These are phyloP conservation scores for Scaptomyza cyrtandrae DNA, from an alignment of 2,888 invertebrate genomes.

Conservation along the genomic window DNA sequence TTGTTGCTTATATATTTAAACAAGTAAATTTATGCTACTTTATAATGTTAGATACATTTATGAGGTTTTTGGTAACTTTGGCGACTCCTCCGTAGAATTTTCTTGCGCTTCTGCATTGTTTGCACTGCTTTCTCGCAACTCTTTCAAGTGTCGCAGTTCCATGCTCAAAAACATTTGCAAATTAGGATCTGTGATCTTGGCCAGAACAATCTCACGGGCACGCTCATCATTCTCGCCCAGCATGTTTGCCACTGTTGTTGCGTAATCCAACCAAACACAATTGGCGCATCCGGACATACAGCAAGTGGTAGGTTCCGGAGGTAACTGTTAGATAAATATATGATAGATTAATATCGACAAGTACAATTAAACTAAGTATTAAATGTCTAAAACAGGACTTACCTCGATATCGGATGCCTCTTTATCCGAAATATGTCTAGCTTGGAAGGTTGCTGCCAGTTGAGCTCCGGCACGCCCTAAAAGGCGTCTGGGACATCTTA, in stretches of 20 bases:
- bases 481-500: constrained; percentile 57
- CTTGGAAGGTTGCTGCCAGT: constrained; percentile 33
- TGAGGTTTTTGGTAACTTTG: constrained; percentile 33
- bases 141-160: constrained; percentile 87
- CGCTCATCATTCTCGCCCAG: constrained; percentile 89
- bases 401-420: constrained; percentile 66
- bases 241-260: constrained; percentile 89
- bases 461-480: constrained; percentile 42
- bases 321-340: constrained; percentile 68
- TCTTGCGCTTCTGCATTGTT: constrained; percentile 8
- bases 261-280: constrained; percentile 97
- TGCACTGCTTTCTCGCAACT: neutral
- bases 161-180: constrained; percentile 92
- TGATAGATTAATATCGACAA: too few species aligned
- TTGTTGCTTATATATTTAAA: constrained; percentile 2
- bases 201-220: constrained; percentile 89
- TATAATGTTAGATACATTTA: constrained; percentile 9
- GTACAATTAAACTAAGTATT: neutral
- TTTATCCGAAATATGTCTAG: constrained; percentile 46
- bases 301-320: constrained; percentile 90
- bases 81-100: constrained; percentile 24
- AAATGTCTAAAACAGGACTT: constrained; percentile 9
- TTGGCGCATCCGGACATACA: constrained; percentile 97
- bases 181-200: constrained; percentile 91
- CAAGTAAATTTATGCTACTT: neutral